phyloP scores from a whole-genome alignment of 1,140 invertebrate genomes.

The Trichonephila clavata region DNA sequence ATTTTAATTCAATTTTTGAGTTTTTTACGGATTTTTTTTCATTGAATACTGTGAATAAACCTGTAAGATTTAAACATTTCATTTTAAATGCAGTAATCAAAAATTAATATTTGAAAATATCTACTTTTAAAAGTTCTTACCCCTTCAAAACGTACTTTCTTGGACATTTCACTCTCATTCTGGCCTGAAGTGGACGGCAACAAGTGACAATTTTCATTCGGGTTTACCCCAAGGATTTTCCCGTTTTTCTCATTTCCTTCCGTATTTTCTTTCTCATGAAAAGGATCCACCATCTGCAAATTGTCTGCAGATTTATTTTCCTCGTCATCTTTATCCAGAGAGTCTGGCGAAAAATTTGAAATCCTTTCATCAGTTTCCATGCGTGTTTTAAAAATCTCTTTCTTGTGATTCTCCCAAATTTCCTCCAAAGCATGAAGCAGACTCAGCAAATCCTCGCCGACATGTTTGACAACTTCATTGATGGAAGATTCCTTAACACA shows the following conservation, averaged over 20 bases:
- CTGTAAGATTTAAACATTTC: no score
- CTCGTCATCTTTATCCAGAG: not conserved
- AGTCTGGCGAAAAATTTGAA: not conserved
- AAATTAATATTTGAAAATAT: not conserved
- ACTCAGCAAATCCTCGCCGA: not conserved
- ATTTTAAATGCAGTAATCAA: no score
- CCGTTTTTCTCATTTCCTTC: no score
- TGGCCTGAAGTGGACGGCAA: not conserved
- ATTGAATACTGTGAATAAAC: no score
- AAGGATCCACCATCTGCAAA: not conserved
- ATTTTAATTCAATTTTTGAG: no score
- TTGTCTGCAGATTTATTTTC: no score
- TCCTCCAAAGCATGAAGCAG: not conserved
- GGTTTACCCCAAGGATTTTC: not conserved
- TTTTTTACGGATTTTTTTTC: no score
- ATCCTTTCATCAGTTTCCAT: not conserved
- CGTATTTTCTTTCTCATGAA: not conserved
- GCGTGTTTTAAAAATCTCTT: not conserved
- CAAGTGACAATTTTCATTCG: not conserved
- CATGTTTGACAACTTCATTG: not conserved
- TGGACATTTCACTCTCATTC: not conserved
- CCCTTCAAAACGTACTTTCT: not conserved
- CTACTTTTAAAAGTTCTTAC: not conserved
- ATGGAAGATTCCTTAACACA: not conserved
- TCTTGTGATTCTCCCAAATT: not conserved